A percentile compares a stretch with the other conserved stretches of the same genome.
phyloP scores from a whole-genome alignment of 2,113 vertebrate genomes.

The Gopherus flavomarginatus region DNA sequence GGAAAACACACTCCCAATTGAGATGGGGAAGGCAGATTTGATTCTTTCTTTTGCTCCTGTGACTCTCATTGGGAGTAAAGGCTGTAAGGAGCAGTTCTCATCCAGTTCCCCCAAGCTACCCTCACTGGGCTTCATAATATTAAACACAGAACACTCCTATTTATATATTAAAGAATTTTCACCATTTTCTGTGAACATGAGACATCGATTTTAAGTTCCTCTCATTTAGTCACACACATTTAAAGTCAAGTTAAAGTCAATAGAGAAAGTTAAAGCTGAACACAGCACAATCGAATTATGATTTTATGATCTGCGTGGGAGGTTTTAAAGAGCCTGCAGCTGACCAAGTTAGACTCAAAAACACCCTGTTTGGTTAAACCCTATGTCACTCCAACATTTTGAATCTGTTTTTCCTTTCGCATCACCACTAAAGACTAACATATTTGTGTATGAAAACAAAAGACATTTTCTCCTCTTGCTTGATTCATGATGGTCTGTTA shows the following conservation, averaged over 20 bases:
- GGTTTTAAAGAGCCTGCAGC: neutral
- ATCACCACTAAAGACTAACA: neutral
- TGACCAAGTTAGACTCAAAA: neutral
- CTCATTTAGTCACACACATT: constrained; percentile 16
- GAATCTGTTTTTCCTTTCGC: neutral
- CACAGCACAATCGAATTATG: constrained; percentile 15
- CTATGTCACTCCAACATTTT: neutral
- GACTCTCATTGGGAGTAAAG: neutral
- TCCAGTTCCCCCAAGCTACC: neutral
- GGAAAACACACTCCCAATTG: neutral
- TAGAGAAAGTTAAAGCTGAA: neutral
- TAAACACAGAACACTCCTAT: neutral
- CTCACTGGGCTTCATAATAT: neutral
- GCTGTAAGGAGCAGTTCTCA: neutral
- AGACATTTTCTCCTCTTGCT: neutral
- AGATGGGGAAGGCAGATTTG: neutral
- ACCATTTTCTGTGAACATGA: neutral
- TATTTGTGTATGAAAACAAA: neutral
- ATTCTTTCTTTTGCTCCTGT: neutral
- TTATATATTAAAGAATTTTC: neutral
- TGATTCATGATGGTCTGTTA: neutral
- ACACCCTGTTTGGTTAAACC: neutral
- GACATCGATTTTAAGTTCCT: constrained; percentile 26
- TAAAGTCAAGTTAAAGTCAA: neutral
- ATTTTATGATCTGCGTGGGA: neutral